Evolutionary conservation across 2,113 vertebrate genomes (phyloP).

Genomic region (Aptenodytes forsteri): DNA sequence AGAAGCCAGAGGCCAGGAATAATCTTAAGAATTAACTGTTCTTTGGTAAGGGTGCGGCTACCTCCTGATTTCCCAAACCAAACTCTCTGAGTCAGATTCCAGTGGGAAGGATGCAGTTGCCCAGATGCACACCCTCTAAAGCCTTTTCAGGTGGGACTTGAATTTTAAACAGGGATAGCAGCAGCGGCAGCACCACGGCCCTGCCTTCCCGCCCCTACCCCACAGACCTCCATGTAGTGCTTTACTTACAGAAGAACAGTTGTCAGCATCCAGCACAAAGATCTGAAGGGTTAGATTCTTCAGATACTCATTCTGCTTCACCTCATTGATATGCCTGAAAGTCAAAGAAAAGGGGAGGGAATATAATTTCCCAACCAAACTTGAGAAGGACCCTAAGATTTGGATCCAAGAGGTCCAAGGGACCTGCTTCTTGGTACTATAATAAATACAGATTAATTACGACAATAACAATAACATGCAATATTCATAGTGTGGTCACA

Average conservation of each 20-base stretch:
- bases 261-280: slow-evolving; percentile 58
- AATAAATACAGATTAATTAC: neutral
- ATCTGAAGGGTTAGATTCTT: slow-evolving; percentile 67
- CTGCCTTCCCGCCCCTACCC: neutral
- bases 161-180: neutral
- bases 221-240: neutral
- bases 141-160: neutral
- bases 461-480: neutral
- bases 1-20: neutral
- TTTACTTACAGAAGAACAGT: slow-evolving; percentile 67
- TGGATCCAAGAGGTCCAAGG: neutral
- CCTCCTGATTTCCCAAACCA: neutral
- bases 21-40: neutral
- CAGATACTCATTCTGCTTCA: slow-evolving; percentile 66
- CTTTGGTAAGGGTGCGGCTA: neutral
- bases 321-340: slow-evolving; percentile 72
- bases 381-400: neutral
- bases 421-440: neutral
- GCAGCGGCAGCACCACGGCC: neutral
- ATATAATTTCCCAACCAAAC: neutral
- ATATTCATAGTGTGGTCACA: neutral
- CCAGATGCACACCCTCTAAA: neutral
- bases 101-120: neutral
- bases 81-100: neutral
- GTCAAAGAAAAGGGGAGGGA: neutral